Evolutionary conservation across 2,797 vertebrate genomes (phyloP).

Genomic region (Alca torda): DNA sequence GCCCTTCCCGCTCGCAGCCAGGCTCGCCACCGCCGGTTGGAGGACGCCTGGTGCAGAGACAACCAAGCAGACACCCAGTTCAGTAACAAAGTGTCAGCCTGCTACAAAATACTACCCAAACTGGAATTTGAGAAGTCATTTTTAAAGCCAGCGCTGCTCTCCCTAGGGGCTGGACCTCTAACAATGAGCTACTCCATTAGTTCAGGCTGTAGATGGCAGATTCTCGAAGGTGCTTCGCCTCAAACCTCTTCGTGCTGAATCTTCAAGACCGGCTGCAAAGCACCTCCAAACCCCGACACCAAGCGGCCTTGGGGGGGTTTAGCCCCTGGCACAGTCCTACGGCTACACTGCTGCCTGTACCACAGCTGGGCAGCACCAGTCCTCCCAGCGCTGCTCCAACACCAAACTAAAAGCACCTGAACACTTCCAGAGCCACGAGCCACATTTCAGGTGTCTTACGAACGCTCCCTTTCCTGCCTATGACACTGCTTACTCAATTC

Average conservation of each 20-base stretch:
- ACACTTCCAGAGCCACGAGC: rapidly evolving
- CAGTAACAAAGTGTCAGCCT: not conserved
- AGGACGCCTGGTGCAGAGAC: not conserved
- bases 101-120: not conserved
- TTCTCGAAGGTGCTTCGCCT: not conserved
- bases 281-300: rapidly evolving
- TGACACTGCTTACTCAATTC: not conserved
- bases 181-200: not conserved
- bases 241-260: not conserved
- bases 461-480: not conserved
- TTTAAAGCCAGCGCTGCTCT: not conserved
- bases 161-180: not conserved
- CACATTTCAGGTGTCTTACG: rapidly evolving
- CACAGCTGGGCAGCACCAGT: not conserved
- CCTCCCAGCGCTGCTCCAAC: not conserved
- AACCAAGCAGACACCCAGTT: not conserved
- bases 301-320: not conserved
- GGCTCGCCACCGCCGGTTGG: not conserved
- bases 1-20: not conserved
- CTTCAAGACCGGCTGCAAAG: not conserved
- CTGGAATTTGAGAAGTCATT: rapidly evolving
- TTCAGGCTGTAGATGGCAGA: rapidly evolving
- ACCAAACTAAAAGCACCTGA: not conserved
- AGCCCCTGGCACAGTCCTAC: not conserved
- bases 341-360: not conserved